These are phyloP conservation scores for Drosophila cyrtoloma DNA, from an alignment of 2,888 invertebrate genomes.

Conservation along the genomic window DNA sequence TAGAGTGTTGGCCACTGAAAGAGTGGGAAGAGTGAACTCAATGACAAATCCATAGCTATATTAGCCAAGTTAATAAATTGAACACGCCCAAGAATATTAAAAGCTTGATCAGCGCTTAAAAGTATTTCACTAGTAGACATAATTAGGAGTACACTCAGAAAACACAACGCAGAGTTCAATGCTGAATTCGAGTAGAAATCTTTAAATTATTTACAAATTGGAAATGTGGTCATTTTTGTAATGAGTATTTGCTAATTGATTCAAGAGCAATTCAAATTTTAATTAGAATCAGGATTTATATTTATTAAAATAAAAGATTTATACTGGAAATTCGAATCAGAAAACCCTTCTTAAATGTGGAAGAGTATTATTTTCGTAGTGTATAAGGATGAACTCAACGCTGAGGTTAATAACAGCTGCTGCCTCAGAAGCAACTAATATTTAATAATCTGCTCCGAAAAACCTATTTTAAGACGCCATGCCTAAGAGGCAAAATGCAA, in stretches of 20 bases:
- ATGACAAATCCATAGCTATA: slow-evolving; percentile 21
- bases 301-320: neutral
- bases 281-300: slow-evolving; percentile 5
- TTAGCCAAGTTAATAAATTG: neutral
- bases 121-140: slow-evolving; percentile 32
- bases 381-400: slow-evolving; percentile 45
- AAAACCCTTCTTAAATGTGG: neutral
- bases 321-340: neutral
- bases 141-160: neutral
- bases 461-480: slow-evolving; percentile 54
- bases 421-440: slow-evolving; percentile 71
- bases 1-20: neutral
- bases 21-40: slow-evolving; percentile 13
- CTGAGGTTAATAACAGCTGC: slow-evolving; percentile 63
- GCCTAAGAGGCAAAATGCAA: slow-evolving; percentile 50
- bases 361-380: neutral
- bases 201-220: too few relatives aligned
- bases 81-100: neutral
- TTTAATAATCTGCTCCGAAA: slow-evolving; percentile 65
- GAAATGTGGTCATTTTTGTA: neutral
- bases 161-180: neutral
- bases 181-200: neutral
- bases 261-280: neutral
- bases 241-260: neutral
- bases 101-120: neutral